Conservation (phyloP, 1,140 invertebrate species). For the Spodoptera litura region DNA sequence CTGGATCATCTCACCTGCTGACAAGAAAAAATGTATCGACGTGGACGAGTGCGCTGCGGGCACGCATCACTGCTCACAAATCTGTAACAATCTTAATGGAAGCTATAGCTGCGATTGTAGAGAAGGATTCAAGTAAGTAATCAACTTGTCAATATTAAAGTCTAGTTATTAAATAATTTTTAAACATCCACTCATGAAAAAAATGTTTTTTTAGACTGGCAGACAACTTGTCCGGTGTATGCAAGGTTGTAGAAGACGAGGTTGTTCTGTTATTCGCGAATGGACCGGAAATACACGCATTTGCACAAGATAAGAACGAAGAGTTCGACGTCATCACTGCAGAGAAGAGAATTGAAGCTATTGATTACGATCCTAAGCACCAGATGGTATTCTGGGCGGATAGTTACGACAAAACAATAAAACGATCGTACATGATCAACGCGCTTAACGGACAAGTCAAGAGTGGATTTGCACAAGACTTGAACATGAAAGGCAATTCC, state of each 20-base stretch:
- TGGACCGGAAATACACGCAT: conserved; percentile 94
- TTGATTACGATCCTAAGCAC: conserved; percentile 94
- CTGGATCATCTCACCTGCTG: conserved; percentile 92
- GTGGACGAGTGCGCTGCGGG: conserved; percentile 96
- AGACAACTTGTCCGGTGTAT: conserved; percentile 93
- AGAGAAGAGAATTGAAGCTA: conserved; percentile 94
- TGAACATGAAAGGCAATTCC: conserved; percentile 92
- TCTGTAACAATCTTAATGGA: conserved; percentile 97
- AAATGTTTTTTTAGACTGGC: conserved; percentile 82
- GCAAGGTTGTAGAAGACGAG: conserved; percentile 89
- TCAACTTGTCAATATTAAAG: no score
- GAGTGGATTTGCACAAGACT: conserved; percentile 94
- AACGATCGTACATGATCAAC: conserved; percentile 95
- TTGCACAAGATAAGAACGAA: conserved; percentile 88
- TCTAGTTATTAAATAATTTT: no score
- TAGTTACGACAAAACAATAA: conserved; percentile 95
- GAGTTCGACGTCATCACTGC: conserved; percentile 92
- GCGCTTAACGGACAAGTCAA: conserved; percentile 91
- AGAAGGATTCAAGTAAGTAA: conserved; percentile 90
- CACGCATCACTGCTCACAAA: conserved; percentile 95
- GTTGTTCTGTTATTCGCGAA: conserved; percentile 91
- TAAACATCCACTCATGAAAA: background rate
- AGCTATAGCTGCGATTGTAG: conserved; percentile 95
- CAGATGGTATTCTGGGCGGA: conserved; percentile 98
- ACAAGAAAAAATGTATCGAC: conserved; percentile 93